Base-by-base conservation (phyloP, 2,797 vertebrate genomes). In the Megalops cyprinoides region DNA sequence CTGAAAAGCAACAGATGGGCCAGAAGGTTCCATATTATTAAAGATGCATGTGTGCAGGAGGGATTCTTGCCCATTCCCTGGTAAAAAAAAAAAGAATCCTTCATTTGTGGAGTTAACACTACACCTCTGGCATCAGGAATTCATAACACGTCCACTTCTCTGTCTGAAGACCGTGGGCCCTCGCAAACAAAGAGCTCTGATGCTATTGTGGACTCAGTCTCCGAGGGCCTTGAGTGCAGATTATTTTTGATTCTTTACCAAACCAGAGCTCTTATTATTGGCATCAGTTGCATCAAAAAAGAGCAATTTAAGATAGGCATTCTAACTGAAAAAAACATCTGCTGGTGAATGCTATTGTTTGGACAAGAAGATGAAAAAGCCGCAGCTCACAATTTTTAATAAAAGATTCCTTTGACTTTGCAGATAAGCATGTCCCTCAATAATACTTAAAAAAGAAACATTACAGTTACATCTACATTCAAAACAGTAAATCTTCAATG, bases 1-100 rank as follows among this genome's bases (percentile, higher is more conserved):
- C 82, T 58, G 89, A 90, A 84, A 81, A 76, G 78, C 82, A 69
- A 49, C 86, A 88, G 88, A 84, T 87, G 87, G 86, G 88, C 82
- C 34, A 15, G 74, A 81, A 77, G 82, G 83, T 85, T 82, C 71
- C 44, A 31, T 46, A 89, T 87, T 83, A 49, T 34, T 86, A 87
- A 80, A 81, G 90, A 89, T 85, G 85, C 79, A 74, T 89, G 85
- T 76, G 84, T 84, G 49, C 1, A 74, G 78, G 79, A 89, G 87
- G 89, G 89, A 92, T 69, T 81, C 48, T 77, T 34, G 49, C 81
- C 79, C 76, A 58, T 18, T 31, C n/a, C 37, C 67, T 76, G 81
- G 44, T 65, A 71, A 88, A n/a, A n/a, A 65, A 71, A 88, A n/a
- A n/a, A 82, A 82, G 89, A 85, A 89, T 84, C 81, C 28, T 31